Evolutionary conservation across 1,140 invertebrate genomes (phyloP).

Genomic region (Melanaphis sacchari): DNA sequence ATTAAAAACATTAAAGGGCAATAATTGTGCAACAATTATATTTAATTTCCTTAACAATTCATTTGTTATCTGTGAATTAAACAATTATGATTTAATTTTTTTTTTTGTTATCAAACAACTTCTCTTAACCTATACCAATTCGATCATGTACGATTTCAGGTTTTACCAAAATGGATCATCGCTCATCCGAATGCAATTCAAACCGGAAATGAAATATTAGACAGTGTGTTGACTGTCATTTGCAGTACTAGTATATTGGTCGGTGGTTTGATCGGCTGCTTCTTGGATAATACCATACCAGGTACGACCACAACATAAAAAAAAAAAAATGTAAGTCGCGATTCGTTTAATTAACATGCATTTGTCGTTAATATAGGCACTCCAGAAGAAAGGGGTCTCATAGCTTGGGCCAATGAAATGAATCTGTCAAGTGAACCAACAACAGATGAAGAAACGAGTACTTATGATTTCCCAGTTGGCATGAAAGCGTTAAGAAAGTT

Average conservation of each 20-base stretch:
- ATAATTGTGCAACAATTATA: too few relatives aligned
- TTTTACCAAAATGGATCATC: conserved; percentile 80
- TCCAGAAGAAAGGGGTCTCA: conserved; percentile 72
- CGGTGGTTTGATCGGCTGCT: conserved; percentile 78
- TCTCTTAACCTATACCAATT: background rate
- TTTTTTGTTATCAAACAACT: background rate
- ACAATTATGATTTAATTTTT: background rate
- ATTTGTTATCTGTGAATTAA: background rate
- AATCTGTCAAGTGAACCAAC: conserved; percentile 66
- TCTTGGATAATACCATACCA: conserved; percentile 86
- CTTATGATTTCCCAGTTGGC: conserved; percentile 78
- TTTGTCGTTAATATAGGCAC: conserved; percentile 66
- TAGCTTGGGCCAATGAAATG: conserved; percentile 77
- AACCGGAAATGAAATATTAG: conserved; percentile 74
- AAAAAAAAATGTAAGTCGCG: background rate
- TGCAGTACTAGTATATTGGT: conserved; percentile 86
- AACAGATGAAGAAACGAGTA: conserved; percentile 66
- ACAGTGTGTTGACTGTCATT: conserved; percentile 80
- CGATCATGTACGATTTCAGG: conserved; percentile 62
- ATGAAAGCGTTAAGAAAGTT: conserved; percentile 71
- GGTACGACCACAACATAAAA: conserved; percentile 67
- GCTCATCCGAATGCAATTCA: conserved; percentile 72
- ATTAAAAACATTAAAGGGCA: too few relatives aligned
- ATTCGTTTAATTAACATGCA: background rate
- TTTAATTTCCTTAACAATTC: too few relatives aligned